Evolutionary conservation across 2,113 vertebrate species (phyloP), one percentile per base, ranked within the genome.

Genomic region (Atractosteus spatula): DNA sequence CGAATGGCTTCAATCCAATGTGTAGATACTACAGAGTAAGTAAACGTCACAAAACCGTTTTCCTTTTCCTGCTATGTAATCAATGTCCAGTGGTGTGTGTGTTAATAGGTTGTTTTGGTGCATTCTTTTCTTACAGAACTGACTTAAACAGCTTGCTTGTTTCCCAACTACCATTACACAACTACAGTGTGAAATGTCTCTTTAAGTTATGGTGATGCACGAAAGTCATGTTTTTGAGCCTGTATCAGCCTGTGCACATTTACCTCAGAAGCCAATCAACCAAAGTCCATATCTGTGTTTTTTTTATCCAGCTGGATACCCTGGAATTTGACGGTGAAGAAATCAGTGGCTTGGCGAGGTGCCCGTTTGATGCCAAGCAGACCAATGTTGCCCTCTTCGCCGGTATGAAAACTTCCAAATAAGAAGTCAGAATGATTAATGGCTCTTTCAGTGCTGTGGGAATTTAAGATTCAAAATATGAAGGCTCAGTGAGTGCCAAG

Each of bases 341-440:
- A 93, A 98, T 99, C 86, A 99, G 95, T 80, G 97, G 97, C 72
- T 89, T 98, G 94, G 97, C 97, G 78, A 93, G 96, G 65, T 99
- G 97, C 93, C 97, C 97, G 1, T 99, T 99, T 87, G 97, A 99
- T 91, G 93, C 96, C 89, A 97, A 91, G 92, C 97, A 99, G 93
- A 99, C 97, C 91, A 99, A 99, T 16, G 97, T 99, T 76, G 97
- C 97, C 82, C 95, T 99, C 72, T 99, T 99, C 84, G 96, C 96
- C 82, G 97, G 97, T 99, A 93, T 88, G 93, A 84, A 66, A 83
- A 90, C 81, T 83, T 77, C 80, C 77, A 69, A 74, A 75, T 85
- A 84, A 86, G 81, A 85, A 85, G 80, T 82, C 77, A 78, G 68
- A 85, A 84, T 85, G 87, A 92, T 84, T 84, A 80, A 91, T 89